Evolutionary conservation across 2,888 invertebrate species (phyloP), one percentile per base, ranked within the genome.

Genomic region (Ochropleura leucogaster): DNA sequence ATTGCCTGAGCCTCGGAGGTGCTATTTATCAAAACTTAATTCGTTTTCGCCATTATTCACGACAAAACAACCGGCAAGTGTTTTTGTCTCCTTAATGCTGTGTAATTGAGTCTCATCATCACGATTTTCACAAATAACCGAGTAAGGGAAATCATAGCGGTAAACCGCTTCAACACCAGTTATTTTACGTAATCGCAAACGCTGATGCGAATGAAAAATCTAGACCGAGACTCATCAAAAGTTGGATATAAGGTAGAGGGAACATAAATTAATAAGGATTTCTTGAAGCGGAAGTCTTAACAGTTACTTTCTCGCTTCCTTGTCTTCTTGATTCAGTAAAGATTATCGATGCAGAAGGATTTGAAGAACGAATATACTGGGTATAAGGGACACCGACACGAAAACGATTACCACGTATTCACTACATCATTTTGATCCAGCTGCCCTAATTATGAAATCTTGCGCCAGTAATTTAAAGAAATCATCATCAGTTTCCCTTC

Each of bases 161-260:
- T 87, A 84, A 87, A 83, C 85, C 83, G 70, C 75, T 84, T 71
- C 79, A 85, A 88, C 87, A 86, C 76, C 77, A 84, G 86, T 68
- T 86, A 80, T 81, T 89, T 92, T 89, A 90, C 86, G 88, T 86
- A 89, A 90, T 86, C 88, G 84, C 89, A 91, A 73, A 76, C 20
- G 47, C 60, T 59, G 76, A 72, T 68, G 69, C 49, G 74, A 65
- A 84, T 80, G 82, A 84, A 82, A 86, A 77, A 82, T 84, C 74
- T 82, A 77, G 67, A 80, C 63, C 55, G 42, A 42, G 40, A 76
- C 44, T 49, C 67, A 55, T 40, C 62, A 66, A 74, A 70, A 44
- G n/a, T 60, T 67, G 42, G 30, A 57, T 51, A 44, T 40, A n/a
- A n/a, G n/a, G n/a, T n/a, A 42, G 44, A 68, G 16, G n/a, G 51